Conservation (phyloP, 2,113 vertebrate genomes). For the Anser brachyrhynchus region DNA sequence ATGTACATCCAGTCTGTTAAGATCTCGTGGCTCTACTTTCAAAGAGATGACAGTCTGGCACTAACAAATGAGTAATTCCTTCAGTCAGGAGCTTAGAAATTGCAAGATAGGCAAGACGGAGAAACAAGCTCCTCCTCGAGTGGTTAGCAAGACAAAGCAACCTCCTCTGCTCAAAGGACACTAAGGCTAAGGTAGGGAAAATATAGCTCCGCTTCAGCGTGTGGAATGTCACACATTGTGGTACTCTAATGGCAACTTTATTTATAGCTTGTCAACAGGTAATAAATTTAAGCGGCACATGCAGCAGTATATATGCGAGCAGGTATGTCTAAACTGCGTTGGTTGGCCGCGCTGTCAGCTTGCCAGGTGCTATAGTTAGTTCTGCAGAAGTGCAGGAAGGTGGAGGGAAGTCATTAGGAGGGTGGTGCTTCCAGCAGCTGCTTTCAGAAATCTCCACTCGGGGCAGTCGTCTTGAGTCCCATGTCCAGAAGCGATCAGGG, state of each 20-base stretch:
- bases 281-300: not conserved
- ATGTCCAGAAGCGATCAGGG: not conserved
- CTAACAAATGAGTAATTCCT: conserved; percentile 65
- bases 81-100: conserved; percentile 51
- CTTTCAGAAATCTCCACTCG: accelerated
- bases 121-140: conserved; percentile 9
- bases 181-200: conserved; percentile 17
- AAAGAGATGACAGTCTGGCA: conserved; percentile 59
- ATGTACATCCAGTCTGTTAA: conserved; percentile 46
- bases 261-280: conserved; percentile 53
- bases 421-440: not conserved
- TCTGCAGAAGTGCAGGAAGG: not conserved
- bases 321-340: not conserved
- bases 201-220: not conserved
- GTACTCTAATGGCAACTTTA: conserved; percentile 9
- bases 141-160: conserved; percentile 26
- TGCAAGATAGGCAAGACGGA: conserved; percentile 60
- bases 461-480: not conserved
- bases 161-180: conserved; percentile 1
- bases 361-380: not conserved
- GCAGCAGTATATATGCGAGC: not conserved
- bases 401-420: not conserved
- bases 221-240: conserved; percentile 4
- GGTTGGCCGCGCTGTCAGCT: not conserved
- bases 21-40: conserved; percentile 45